These are phyloP conservation scores for Carollia perspicillata DNA, from an alignment of 2,113 vertebrate genomes.

Conservation along the genomic window DNA sequence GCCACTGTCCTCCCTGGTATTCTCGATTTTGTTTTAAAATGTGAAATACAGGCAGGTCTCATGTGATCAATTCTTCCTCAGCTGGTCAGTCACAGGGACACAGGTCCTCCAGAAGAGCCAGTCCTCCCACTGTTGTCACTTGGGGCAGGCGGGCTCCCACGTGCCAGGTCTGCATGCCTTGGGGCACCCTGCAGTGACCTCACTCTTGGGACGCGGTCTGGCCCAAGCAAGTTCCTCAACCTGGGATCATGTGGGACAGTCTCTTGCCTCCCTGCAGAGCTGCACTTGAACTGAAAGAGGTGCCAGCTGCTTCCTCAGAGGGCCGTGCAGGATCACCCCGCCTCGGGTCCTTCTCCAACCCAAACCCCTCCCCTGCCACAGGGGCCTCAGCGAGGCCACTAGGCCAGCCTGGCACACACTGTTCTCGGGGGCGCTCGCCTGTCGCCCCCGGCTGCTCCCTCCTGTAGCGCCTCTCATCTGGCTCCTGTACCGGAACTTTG, in stretches of 20 bases:
- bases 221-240: background rate
- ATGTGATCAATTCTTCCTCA: background rate
- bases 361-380: background rate
- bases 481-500: background rate
- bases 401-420: background rate
- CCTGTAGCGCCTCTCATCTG: background rate
- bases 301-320: accelerated
- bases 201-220: background rate
- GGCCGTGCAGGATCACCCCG: accelerated
- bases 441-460: background rate
- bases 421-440: background rate
- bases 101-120: background rate
- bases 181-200: background rate
- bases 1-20: too few relatives aligned
- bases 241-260: too few relatives aligned
- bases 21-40: background rate
- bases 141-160: background rate
- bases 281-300: background rate
- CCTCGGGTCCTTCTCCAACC: background rate
- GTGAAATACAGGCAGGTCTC: background rate
- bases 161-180: background rate
- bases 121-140: background rate
- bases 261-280: background rate
- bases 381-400: background rate
- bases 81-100: background rate